Conservation (phyloP, 1,140 invertebrate genomes). For the Neodiprion fabricii region DNA sequence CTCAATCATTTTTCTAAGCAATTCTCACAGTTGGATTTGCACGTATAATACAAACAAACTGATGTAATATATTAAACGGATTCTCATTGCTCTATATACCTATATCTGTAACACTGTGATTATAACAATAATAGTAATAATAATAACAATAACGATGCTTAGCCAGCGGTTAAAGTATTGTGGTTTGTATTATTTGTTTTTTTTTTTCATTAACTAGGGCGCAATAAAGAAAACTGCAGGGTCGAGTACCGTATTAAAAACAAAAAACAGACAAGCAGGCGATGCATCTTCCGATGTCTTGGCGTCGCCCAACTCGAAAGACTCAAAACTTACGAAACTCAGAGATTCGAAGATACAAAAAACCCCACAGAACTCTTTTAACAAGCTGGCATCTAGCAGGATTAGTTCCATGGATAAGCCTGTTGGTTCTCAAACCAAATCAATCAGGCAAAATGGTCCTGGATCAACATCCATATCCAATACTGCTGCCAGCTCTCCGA, state of each 20-base stretch:
- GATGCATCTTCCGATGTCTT: slow-evolving; percentile 12
- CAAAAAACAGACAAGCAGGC: slow-evolving; percentile 26
- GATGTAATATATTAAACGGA: no score
- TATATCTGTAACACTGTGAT: no score
- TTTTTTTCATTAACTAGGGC: slow-evolving; percentile 24
- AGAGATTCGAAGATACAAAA: slow-evolving; percentile 16
- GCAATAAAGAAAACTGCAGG: slow-evolving; percentile 36
- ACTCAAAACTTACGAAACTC: not conserved
- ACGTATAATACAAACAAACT: no score
- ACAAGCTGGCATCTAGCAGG: slow-evolving; percentile 17
- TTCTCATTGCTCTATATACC: no score
- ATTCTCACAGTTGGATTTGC: no score
- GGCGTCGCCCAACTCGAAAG: slow-evolving; percentile 22
- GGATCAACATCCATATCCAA: slow-evolving; percentile 21
- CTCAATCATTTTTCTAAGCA: no score
- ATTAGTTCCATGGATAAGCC: slow-evolving; percentile 13
- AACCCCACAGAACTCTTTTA: not conserved
- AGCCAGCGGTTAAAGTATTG: not conserved
- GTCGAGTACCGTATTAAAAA: slow-evolving; percentile 28
- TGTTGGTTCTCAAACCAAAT: slow-evolving; percentile 11
- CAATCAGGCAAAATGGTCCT: slow-evolving; percentile 20
- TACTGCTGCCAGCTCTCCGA: not conserved
- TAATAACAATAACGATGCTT: not conserved
- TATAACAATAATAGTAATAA: no score
- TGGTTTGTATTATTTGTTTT: not conserved